Percentiles rank a stretch among this genome's conserved stretches.
Conservation (phyloP, 2,113 vertebrate genomes). For the Aramus guarauna region DNA sequence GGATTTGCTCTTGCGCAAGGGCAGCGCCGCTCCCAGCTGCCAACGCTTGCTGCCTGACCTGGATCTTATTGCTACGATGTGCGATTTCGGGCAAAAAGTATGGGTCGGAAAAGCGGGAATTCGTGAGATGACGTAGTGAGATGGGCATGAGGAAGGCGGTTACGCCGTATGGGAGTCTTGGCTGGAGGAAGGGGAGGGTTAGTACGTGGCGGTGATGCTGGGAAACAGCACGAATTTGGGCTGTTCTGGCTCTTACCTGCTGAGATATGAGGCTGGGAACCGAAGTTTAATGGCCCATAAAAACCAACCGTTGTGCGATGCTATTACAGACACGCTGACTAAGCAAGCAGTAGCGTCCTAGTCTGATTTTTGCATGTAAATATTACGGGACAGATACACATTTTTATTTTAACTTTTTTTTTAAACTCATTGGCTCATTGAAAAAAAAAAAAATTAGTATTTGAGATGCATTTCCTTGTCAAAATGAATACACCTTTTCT, state of each 20-base stretch:
- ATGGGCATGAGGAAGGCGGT: background rate
- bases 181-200: background rate
- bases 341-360: background rate
- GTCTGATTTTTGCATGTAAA: background rate
- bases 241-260: background rate
- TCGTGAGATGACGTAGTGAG: background rate
- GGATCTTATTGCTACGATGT: accelerated
- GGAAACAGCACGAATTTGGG: background rate
- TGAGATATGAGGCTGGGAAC: background rate
- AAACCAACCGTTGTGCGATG: background rate
- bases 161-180: accelerated
- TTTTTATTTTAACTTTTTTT: background rate
- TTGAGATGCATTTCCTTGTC: background rate
- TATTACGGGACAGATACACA: background rate
- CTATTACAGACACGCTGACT: background rate
- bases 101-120: background rate
- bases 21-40: background rate
- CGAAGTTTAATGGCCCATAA: constrained; percentile 18
- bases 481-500: background rate
- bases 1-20: background rate
- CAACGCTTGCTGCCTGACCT: background rate
- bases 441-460: background rate
- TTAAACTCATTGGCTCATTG: background rate
- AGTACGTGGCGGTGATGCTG: background rate
- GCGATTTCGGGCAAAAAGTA: accelerated